These are phyloP conservation scores for Ptilonorhynchus violaceus DNA, from an alignment of 2,113 vertebrate species.

Conservation along the genomic window DNA sequence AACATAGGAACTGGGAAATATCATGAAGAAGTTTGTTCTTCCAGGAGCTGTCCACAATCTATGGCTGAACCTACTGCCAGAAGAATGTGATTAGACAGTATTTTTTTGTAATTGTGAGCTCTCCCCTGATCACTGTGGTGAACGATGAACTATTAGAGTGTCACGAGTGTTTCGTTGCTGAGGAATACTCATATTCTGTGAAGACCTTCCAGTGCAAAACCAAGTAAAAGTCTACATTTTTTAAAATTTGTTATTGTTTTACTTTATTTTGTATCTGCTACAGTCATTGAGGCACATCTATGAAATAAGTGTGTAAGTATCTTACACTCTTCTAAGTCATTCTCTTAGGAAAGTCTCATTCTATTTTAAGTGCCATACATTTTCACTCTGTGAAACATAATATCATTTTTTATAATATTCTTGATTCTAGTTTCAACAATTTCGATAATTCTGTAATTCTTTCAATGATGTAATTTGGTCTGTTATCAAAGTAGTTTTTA, in stretches of 20 bases:
- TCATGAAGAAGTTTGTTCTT: background rate
- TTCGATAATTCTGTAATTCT: background rate
- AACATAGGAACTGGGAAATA: background rate
- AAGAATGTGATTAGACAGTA: background rate
- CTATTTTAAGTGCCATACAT: background rate
- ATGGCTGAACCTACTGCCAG: background rate
- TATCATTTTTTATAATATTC: background rate
- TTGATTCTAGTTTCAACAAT: background rate
- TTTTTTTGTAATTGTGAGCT: background rate
- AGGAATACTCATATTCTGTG: background rate
- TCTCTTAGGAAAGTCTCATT: background rate
- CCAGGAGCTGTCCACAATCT: conserved; percentile 11
- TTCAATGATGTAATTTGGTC: background rate
- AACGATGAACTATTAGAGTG: background rate
- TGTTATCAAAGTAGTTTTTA: background rate
- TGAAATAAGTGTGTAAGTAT: background rate
- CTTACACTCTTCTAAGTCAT: background rate
- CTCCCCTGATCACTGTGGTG: background rate
- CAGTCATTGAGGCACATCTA: background rate
- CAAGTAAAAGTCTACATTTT: background rate
- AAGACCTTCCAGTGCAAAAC: background rate
- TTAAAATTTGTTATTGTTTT: background rate
- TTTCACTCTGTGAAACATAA: background rate
- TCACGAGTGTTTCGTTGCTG: background rate
- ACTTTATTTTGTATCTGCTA: background rate